Conservation (phyloP, 2,888 invertebrate genomes). For the Drosophila peninsularis region DNA sequence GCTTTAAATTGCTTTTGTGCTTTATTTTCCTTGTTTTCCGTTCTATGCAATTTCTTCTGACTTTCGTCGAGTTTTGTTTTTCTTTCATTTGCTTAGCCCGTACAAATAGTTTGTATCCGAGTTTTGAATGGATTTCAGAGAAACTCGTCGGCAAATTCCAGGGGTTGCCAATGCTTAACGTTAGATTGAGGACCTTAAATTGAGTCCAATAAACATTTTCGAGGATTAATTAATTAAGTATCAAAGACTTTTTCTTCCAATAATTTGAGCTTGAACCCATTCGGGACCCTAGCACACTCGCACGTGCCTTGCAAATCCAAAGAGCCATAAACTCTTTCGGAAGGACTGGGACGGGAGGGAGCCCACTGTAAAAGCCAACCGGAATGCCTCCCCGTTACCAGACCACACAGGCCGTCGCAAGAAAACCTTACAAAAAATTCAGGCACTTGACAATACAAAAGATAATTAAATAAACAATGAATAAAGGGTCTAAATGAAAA, state of each 20-base stretch:
- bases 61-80: slow-evolving; percentile 27
- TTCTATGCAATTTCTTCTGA: slow-evolving; percentile 49
- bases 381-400: slow-evolving; percentile 22
- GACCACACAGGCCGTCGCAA: slow-evolving; percentile 38
- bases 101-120: slow-evolving; percentile 44
- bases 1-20: slow-evolving; percentile 70
- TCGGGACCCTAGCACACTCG: slow-evolving; percentile 25
- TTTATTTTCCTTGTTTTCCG: slow-evolving; percentile 44
- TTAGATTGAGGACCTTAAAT: slow-evolving; percentile 12
- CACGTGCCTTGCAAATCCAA: slow-evolving; percentile 54
- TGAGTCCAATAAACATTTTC: slow-evolving; percentile 20
- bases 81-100: slow-evolving; percentile 39
- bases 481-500: slow-evolving; percentile 68
- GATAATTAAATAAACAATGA: slow-evolving; percentile 79
- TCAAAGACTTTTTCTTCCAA: slow-evolving; percentile 44
- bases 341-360: slow-evolving; percentile 14
- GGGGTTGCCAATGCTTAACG: slow-evolving; percentile 17
- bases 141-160: slow-evolving; percentile 26
- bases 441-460: slow-evolving; percentile 76
- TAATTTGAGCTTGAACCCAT: slow-evolving; percentile 50
- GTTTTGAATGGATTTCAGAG: slow-evolving; percentile 39
- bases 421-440: slow-evolving; percentile 54
- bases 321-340: slow-evolving; percentile 25
- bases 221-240: slow-evolving; percentile 68
- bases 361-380: slow-evolving; percentile 37